Evolutionary conservation across 2,888 invertebrate genomes (phyloP).

Genomic region (Brenthis ino): DNA sequence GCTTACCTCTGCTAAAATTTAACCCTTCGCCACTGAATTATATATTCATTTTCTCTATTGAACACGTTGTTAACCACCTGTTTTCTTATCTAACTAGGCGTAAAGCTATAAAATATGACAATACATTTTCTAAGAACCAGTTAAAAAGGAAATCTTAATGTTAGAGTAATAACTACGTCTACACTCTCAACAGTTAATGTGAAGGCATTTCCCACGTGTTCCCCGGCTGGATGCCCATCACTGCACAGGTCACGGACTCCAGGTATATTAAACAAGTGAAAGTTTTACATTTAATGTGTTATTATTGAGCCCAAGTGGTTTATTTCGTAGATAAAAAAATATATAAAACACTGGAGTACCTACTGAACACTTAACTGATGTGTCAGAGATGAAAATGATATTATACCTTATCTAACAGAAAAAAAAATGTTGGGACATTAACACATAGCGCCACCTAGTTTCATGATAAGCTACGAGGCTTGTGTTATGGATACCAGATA

Average conservation of each 20-base stretch:
- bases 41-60: too few species aligned
- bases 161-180: conserved; percentile 7
- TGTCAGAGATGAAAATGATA: too few species aligned
- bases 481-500: too few species aligned
- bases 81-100: conserved; percentile 2
- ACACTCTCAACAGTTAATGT: conserved; percentile 24
- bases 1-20: too few species aligned
- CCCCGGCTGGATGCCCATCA: conserved; percentile 50
- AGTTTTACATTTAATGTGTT: conserved; percentile 30
- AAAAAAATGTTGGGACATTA: too few species aligned
- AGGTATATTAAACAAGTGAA: conserved; percentile 40
- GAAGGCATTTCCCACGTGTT: conserved; percentile 50
- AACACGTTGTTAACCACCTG: too few species aligned
- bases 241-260: conserved; percentile 47
- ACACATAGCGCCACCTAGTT: too few species aligned
- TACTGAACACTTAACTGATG: too few species aligned
- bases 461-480: too few species aligned
- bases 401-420: too few species aligned
- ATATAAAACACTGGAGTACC: neutral
- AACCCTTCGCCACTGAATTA: too few species aligned
- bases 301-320: conserved; percentile 3
- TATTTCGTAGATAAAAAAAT: neutral
- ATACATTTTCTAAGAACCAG: conserved; percentile 5
- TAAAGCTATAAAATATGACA: conserved; percentile 19
- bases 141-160: conserved; percentile 16